Evolutionary conservation across 2,113 vertebrate species (phyloP), one percentile per base, ranked within the genome.

Genomic region (Bombycilla garrulus): DNA sequence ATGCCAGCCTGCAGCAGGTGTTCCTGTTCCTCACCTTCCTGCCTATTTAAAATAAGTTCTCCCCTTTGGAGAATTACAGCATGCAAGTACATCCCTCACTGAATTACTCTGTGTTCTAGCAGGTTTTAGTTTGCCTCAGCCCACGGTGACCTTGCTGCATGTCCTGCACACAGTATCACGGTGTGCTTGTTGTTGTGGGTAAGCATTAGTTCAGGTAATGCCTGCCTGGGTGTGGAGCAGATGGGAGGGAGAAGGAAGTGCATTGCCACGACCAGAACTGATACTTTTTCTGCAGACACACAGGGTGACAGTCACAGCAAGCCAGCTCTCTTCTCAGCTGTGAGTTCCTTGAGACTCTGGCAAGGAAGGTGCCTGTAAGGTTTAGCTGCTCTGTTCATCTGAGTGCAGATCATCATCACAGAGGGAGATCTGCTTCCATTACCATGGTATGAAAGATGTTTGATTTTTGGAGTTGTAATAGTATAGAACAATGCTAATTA

Each of bases 241-340:
- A 29, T 56, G 21, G 50, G 13, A 28, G 60, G 62, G 47, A 42
- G 54, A 54, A 54, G 42, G 62, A 62, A 45, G 36, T 50, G 58
- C 25, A 4, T 31, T 65, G 48, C 65, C 26, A 5, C 0, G 0
- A 26, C 28, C 67, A n/a, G n/a, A 90, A 5, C 33, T 47, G 54
- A 6, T 47, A 24, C 17, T 82, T 20, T 69, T 20, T 90, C 29
- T 71, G 40, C 76, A 67, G 70, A 31, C 31, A 40, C 7, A 2
- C 24, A 15, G 56, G 11, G 13, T 48, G 14, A 64, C 45, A 42
- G 20, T 33, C 3, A 1, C 10, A 26, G 81, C 48, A 57, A 80
- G 33, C 58, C 50, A 65, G 14, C 25, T 82, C 22, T 53, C 18
- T 38, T 13, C 35, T 58, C 25, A 73, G 35, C 71, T 83, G 12